A percentile compares a stretch with the other conserved stretches of the same genome.
Conservation (phyloP, 2,113 vertebrate genomes). For the Notothenia coriiceps region DNA sequence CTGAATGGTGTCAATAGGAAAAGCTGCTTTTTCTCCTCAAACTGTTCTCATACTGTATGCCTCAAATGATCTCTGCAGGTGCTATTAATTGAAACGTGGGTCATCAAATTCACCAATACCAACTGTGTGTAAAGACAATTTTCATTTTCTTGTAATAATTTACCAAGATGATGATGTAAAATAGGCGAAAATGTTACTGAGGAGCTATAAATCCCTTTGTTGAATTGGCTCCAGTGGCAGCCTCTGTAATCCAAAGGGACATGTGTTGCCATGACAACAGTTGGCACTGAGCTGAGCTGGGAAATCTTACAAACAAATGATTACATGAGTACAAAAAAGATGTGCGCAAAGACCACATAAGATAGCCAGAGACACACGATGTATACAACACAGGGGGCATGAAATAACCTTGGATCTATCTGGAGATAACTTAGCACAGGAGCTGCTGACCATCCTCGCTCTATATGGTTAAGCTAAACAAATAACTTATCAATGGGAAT, state of each 20-base stretch:
- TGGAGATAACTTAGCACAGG: constrained; percentile 5
- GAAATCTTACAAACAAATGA: constrained; percentile 71
- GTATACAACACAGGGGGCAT: not conserved
- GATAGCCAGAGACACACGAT: constrained; percentile 1
- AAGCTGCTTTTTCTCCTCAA: constrained; percentile 7
- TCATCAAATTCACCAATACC: not conserved
- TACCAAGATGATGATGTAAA: constrained; percentile 9
- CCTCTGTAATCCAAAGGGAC: constrained; percentile 63
- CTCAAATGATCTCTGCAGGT: constrained; percentile 34
- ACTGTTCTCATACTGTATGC: not conserved
- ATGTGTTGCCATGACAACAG: constrained; percentile 77
- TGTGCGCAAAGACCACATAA: constrained; percentile 25
- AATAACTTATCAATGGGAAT: constrained; percentile 1
- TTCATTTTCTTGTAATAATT: not conserved
- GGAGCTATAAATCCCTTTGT: constrained; percentile 52
- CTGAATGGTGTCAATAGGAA: not conserved
- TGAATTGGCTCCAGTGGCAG: constrained; percentile 62
- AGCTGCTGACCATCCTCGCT: constrained; percentile 1
- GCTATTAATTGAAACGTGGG: constrained; percentile 41
- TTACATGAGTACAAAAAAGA: constrained; percentile 42
- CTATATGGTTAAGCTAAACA: constrained; percentile 21
- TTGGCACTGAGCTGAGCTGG: constrained; percentile 65
- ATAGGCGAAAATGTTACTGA: constrained; percentile 36
- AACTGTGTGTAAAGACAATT: too few species aligned
- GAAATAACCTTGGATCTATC: constrained; percentile 38